Percentiles rank a stretch among this genome's conserved stretches.
phyloP scores from a whole-genome alignment of 2,113 vertebrate genomes.

The Lynx canadensis region DNA sequence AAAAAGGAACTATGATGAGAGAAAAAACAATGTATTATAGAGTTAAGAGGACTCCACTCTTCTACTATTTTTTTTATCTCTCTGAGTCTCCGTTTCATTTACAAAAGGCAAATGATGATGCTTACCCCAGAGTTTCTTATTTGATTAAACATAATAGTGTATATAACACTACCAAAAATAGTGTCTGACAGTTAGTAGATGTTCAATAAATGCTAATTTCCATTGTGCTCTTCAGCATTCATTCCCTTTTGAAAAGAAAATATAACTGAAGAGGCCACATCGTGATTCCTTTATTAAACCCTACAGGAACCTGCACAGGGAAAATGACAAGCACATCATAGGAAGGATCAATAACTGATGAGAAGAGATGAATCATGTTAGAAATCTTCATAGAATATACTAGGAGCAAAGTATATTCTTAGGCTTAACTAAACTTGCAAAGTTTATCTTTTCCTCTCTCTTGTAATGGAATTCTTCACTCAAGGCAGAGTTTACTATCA shows the following conservation, averaged over 20 bases:
- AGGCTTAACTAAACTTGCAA: slow-evolving; percentile 40
- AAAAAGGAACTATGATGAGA: neutral
- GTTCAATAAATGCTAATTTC: neutral
- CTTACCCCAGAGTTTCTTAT: neutral
- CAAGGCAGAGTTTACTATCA: neutral
- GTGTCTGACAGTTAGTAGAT: neutral
- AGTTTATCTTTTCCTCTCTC: slow-evolving; percentile 15
- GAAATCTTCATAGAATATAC: slow-evolving; percentile 8
- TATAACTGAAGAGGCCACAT: neutral
- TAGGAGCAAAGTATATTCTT: slow-evolving; percentile 40
- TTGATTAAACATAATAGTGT: neutral
- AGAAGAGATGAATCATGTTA: slow-evolving; percentile 13
- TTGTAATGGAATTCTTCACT: slow-evolving; percentile 33
- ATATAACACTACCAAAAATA: neutral
- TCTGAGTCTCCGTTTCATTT: neutral
- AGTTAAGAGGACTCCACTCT: neutral
- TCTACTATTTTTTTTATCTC: neutral
- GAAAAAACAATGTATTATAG: neutral
- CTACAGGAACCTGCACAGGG: neutral
- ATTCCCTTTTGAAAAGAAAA: slow-evolving; percentile 42
- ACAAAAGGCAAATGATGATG: neutral
- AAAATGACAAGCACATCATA: neutral
- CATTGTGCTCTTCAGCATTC: neutral
- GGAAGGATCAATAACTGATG: neutral
- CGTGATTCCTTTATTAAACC: neutral